phyloP scores from a whole-genome alignment of 1,140 invertebrate species.

The Notospermus geniculatus region DNA sequence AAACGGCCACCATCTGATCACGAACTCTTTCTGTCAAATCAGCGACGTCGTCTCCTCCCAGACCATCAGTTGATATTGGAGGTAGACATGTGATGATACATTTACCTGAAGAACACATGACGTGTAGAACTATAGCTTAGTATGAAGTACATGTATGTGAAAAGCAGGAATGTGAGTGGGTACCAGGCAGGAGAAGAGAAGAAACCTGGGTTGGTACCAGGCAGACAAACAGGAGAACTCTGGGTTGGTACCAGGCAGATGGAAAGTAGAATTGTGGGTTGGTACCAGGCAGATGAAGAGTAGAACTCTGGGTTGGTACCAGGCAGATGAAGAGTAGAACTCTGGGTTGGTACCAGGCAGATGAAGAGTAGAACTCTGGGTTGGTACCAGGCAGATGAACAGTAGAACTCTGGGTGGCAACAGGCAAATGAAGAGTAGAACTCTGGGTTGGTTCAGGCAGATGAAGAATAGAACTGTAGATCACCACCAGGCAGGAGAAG shows the following conservation, averaged over 20 bases:
- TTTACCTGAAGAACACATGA: constrained; percentile 60
- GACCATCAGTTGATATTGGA: constrained; percentile 72
- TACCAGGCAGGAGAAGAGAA: background rate
- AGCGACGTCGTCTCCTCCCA: constrained; percentile 70
- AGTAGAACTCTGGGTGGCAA: background rate
- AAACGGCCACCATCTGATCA: constrained; percentile 44
- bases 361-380: too few relatives aligned
- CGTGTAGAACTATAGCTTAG: background rate
- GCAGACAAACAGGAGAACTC: background rate
- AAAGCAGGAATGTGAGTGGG: background rate
- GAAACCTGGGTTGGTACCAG: background rate
- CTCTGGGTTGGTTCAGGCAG: background rate
- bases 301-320: too few relatives aligned
- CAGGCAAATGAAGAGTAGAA: background rate
- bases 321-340: too few relatives aligned
- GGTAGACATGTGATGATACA: constrained; percentile 75
- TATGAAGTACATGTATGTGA: background rate
- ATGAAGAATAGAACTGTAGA: too few relatives aligned
- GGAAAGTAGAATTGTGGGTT: too few relatives aligned
- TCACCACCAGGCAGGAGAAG: too few relatives aligned
- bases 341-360: too few relatives aligned
- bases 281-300: too few relatives aligned
- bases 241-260: too few relatives aligned
- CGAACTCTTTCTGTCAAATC: constrained; percentile 62
- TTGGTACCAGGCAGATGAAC: too few relatives aligned